These are phyloP conservation scores for Anguilla megastoma DNA, from an alignment of 2,797 vertebrate genomes.

Conservation along the genomic window DNA sequence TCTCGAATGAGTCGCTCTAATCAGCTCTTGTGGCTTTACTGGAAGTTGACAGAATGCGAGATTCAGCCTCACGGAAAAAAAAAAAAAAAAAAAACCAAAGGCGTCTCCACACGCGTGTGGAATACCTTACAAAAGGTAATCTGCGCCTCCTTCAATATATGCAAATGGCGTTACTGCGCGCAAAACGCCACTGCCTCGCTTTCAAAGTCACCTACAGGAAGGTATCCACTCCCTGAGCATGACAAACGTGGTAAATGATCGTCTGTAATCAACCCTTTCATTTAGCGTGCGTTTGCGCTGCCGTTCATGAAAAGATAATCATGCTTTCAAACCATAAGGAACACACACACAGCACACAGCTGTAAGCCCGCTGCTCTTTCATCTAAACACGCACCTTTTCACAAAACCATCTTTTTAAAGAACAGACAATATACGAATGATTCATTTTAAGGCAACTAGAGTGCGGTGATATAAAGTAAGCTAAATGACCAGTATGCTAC, in stretches of 20 bases:
- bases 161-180: not conserved
- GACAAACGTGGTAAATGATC: constrained; percentile 23
- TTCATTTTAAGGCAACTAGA: not conserved
- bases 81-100: not conserved
- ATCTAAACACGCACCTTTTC: not conserved
- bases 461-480: not conserved
- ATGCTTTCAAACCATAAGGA: constrained; percentile 2
- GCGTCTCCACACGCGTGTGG: not conserved
- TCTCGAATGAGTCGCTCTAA: constrained; percentile 17
- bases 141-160: constrained; percentile 27
- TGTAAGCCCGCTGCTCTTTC: not conserved
- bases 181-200: not conserved
- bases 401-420: not conserved
- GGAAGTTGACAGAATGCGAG: constrained; percentile 25
- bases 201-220: constrained; percentile 23
- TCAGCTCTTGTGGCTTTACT: constrained; percentile 5
- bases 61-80: not conserved
- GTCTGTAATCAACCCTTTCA: constrained; percentile 22
- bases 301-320: not conserved
- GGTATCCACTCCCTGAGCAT: constrained; percentile 2
- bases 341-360: not conserved
- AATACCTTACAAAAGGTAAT: constrained; percentile 28
- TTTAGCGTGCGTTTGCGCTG: not conserved
- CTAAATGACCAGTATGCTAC: not conserved
- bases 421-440: not conserved